Percentiles rank a stretch among this genome's conserved stretches.
Evolutionary conservation across 2,797 vertebrate species (phyloP).

Genomic region (Sciurus vulgaris): DNA sequence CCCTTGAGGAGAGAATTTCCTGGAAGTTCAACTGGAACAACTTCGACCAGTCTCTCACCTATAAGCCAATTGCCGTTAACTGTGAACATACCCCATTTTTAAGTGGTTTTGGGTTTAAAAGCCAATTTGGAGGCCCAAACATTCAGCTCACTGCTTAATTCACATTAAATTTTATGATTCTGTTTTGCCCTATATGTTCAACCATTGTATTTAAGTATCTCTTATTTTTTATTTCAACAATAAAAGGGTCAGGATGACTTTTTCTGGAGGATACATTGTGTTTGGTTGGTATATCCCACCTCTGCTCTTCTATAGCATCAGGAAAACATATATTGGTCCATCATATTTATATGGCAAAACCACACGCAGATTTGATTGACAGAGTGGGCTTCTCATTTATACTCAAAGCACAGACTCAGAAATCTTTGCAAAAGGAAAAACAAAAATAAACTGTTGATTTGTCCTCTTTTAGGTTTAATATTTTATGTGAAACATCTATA

Average conservation of each 20-base stretch:
- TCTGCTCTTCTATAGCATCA: background rate
- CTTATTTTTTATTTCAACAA: conserved; percentile 90
- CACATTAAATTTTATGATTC: conserved; percentile 89
- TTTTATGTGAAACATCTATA: conserved; percentile 54
- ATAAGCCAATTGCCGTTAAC: conserved; percentile 92
- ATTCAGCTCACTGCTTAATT: conserved; percentile 88
- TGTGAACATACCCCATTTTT: conserved; percentile 89
- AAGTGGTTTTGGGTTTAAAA: conserved; percentile 87
- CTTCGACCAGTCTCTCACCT: conserved; percentile 99
- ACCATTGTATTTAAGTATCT: conserved; percentile 90
- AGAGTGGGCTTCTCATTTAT: conserved; percentile 68
- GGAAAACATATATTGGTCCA: conserved; percentile 43
- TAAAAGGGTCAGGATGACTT: conserved; percentile 84
- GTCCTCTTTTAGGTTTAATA: conserved; percentile 64
- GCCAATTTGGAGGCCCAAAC: conserved; percentile 88
- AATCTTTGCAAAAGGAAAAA: conserved; percentile 67
- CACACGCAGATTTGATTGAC: conserved; percentile 76
- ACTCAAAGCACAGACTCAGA: conserved; percentile 75
- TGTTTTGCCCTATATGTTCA: conserved; percentile 89
- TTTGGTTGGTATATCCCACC: conserved; percentile 83
- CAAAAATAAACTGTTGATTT: conserved; percentile 65
- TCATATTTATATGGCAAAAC: conserved; percentile 79
- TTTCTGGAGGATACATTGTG: conserved; percentile 84
- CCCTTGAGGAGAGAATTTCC: conserved; percentile 99
- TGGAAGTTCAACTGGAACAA: conserved; percentile 99